Percentiles rank a stretch among this genome's conserved stretches.
These are phyloP conservation scores for Tauraco hartlaubi DNA, from an alignment of 2,797 vertebrate genomes.

Conservation along the genomic window DNA sequence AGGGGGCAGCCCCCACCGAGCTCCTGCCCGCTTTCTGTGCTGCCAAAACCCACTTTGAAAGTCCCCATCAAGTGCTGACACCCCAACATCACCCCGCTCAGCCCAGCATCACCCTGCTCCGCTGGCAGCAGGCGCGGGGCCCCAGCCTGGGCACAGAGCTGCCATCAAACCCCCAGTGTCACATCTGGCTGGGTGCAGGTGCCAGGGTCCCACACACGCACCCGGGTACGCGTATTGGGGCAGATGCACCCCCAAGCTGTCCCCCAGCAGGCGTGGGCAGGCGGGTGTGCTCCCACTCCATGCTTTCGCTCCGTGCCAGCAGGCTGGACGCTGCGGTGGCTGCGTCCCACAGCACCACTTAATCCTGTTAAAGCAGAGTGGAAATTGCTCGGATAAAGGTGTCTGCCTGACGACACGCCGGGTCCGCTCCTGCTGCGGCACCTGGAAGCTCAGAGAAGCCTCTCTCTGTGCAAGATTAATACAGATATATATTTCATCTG, in stretches of 20 bases:
- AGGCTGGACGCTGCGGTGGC: fast-evolving
- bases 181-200: fast-evolving
- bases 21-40: not conserved
- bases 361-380: not conserved
- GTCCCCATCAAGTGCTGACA: not conserved
- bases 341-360: not conserved
- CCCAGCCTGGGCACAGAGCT: not conserved
- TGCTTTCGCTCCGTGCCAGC: fast-evolving
- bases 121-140: fast-evolving
- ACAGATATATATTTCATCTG: conserved; percentile 53
- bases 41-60: not conserved
- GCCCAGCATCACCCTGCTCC: too few relatives aligned
- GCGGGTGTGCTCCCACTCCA: not conserved
- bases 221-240: fast-evolving
- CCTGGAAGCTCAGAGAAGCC: not conserved
- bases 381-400: not conserved
- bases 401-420: not conserved
- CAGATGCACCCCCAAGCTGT: not conserved
- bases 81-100: not conserved
- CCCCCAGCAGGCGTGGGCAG: too few relatives aligned
- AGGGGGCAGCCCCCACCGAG: fast-evolving
- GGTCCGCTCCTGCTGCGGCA: not conserved
- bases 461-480: conserved; percentile 16
- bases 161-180: not conserved
- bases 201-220: not conserved